Conservation (phyloP, 2,797 vertebrate genomes). For the Cryptoprocta ferox region DNA sequence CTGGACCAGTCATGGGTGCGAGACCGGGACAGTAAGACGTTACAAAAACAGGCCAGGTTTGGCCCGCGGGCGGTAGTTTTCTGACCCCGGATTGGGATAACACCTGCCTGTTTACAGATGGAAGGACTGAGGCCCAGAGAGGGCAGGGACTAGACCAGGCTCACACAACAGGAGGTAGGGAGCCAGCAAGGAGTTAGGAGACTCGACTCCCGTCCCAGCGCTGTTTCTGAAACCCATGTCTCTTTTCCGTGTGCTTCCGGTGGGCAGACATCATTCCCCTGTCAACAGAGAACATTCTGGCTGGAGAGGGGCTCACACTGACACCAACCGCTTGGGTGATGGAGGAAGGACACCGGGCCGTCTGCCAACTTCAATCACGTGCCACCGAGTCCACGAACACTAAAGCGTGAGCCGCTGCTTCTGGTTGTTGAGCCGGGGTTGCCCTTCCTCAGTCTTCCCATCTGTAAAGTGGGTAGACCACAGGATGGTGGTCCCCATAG, state of each 20-base stretch:
- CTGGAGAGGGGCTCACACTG: not conserved
- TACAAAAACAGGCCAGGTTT: not conserved
- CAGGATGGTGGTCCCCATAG: rapidly evolving
- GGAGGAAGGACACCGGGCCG: no score
- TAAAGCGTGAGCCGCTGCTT: not conserved
- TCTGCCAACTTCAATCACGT: not conserved
- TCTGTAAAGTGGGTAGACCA: not conserved
- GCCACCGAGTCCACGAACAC: rapidly evolving
- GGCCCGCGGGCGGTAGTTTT: no score
- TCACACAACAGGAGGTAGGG: not conserved
- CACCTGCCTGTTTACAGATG: not conserved
- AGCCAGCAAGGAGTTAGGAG: not conserved
- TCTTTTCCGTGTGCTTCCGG: not conserved
- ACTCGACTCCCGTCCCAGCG: rapidly evolving
- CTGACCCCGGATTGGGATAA: not conserved
- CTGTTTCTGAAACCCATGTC: rapidly evolving
- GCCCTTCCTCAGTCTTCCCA: not conserved
- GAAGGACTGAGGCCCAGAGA: not conserved
- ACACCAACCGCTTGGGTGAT: rapidly evolving
- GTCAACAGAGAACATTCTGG: not conserved
- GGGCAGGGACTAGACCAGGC: not conserved
- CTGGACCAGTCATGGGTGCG: rapidly evolving
- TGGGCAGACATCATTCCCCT: rapidly evolving
- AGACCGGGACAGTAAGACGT: not conserved
- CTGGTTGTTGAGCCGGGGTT: not conserved